Base-by-base conservation (phyloP, 2,888 invertebrate species). In the Catocala nupta region DNA sequence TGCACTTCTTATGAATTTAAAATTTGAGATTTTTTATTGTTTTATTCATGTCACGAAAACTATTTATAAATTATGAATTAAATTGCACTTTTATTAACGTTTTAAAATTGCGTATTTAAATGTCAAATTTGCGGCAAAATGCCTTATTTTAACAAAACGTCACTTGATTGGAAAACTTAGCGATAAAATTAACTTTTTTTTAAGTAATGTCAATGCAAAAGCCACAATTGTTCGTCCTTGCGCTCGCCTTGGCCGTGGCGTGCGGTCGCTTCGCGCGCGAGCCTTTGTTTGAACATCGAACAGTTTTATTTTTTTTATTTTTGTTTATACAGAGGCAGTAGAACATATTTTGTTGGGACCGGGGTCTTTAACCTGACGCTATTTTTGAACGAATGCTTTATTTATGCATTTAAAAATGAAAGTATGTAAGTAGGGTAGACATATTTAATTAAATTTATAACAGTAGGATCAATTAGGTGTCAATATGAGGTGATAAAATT, bases 211-310 rank as follows among this genome's bases (percentile, higher is more conserved):
- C 71, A 76, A 69, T 71, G 67, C 70, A 68, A 67, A 63, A 69
- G 70, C 65, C 69, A 69, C 71, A 70, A 60, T 54, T 53, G 63
- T 61, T 68, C 81, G 91, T 92, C 92, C 93, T 91, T 91, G 92
- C 87, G 79, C 59, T 85, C 68, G 89, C 89, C 89, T 90, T 90
- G 90, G 87, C 90, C 84, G 85, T 88, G 86, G 81, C 89, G 89
- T 87, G 85, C 87, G 86, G 81, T 81, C 82, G 85, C 87, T 82
- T 81, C 87, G 88, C 82, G 75, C 82, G 83, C 88, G 82, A 87
- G 83, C 88, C 92, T 92, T 92, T 92, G 92, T 92, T 88, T 87
- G 85, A 90, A 84, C 81, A 84, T 83, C 84, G 84, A 82, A 84
- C 84, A 74, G 77, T 71, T 76, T 78, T 79, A 77, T 74, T 82